Percentiles rank a stretch among this genome's conserved stretches.
These are phyloP conservation scores for Campylomormyrus numenius DNA, from an alignment of 2,113 vertebrate species.

Conservation along the genomic window DNA sequence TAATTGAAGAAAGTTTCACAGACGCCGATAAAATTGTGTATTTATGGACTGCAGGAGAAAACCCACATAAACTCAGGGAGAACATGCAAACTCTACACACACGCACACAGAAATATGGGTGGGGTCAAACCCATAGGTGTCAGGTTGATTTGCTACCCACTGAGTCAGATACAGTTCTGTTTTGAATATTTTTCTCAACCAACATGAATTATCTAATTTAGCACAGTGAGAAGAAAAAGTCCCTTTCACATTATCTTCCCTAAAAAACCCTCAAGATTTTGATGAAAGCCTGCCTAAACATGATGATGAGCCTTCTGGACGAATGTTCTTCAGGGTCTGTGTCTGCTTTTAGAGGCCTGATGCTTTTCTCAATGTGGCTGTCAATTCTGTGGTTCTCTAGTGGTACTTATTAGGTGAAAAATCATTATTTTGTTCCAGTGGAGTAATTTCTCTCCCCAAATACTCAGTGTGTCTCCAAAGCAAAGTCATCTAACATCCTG, in stretches of 20 bases:
- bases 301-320: background rate
- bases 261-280: background rate
- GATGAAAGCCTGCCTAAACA: background rate
- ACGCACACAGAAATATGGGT: background rate
- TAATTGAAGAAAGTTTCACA: background rate
- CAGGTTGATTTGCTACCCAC: background rate
- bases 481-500: background rate
- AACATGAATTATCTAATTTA: background rate
- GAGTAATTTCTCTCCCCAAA: background rate
- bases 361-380: background rate
- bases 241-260: background rate
- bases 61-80: background rate
- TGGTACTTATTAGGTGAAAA: background rate
- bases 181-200: background rate
- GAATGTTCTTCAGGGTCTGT: background rate
- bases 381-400: background rate
- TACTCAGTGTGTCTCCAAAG: background rate
- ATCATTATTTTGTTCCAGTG: background rate
- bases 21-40: background rate
- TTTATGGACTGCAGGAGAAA: background rate
- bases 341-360: background rate
- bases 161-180: background rate
- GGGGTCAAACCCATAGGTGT: background rate
- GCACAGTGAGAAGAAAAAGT: background rate
- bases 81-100: background rate